Evolutionary conservation across 2,797 vertebrate genomes (phyloP).

Genomic region (Aeoliscus strigatus): DNA sequence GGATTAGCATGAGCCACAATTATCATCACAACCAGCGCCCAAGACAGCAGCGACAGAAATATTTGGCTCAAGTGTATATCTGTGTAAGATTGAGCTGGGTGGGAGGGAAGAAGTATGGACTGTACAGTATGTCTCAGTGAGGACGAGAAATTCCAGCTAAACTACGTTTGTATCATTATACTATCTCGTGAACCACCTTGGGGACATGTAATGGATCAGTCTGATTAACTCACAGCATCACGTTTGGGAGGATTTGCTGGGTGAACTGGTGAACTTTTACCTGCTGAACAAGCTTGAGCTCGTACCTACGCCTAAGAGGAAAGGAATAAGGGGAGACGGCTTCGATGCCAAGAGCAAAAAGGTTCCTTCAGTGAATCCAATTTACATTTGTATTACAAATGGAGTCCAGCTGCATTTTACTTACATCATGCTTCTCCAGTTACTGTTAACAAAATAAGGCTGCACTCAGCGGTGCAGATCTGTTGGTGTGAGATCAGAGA

Average conservation of each 20-base stretch:
- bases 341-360: no score
- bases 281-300: no score
- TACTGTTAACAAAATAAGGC: constrained; percentile 42
- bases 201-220: no score
- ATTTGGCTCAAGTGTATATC: constrained; percentile 37
- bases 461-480: constrained; percentile 15
- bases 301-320: no score
- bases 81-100: neutral
- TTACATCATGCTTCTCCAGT: constrained; percentile 42
- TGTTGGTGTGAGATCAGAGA: constrained; percentile 37
- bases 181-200: no score
- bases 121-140: no score
- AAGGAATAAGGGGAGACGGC: no score
- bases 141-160: no score
- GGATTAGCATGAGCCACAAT: constrained; percentile 65
- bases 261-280: no score
- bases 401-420: constrained; percentile 39
- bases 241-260: no score
- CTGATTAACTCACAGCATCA: neutral
- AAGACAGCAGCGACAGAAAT: constrained; percentile 42
- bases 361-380: constrained; percentile 24
- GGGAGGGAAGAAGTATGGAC: no score
- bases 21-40: constrained; percentile 70
- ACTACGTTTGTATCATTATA: no score
- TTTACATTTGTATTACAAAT: constrained; percentile 38